phyloP scores from a whole-genome alignment of 2,797 vertebrate genomes.

The Pangasius krempfi region DNA sequence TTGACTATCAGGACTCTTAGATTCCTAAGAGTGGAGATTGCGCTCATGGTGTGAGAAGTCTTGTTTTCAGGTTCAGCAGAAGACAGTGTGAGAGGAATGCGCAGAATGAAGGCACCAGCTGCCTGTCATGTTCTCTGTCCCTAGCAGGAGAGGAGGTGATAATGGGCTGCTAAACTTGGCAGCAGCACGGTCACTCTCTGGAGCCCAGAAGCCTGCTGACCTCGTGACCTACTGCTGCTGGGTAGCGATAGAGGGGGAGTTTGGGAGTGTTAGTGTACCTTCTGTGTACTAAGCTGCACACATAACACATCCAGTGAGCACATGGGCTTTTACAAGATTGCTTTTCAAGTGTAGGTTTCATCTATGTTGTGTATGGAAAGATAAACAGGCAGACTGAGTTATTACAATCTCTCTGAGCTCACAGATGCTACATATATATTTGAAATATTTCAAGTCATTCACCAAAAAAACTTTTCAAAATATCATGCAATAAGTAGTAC shows the following conservation, averaged over 20 bases:
- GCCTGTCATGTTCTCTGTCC: constrained; percentile 61
- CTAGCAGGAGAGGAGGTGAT: constrained; percentile 70
- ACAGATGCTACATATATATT: background rate
- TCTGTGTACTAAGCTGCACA: constrained; percentile 13
- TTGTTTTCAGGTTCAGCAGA: constrained; percentile 31
- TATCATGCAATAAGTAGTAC: background rate
- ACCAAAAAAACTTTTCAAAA: background rate
- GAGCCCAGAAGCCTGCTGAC: constrained; percentile 63
- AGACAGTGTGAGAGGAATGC: constrained; percentile 40
- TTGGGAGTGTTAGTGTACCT: constrained; percentile 40
- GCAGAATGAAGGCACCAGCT: constrained; percentile 45
- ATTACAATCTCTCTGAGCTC: background rate
- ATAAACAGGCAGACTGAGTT: background rate
- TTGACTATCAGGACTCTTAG: constrained; percentile 8
- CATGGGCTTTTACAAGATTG: constrained; percentile 16
- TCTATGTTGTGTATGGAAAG: background rate
- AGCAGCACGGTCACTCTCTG: constrained; percentile 57
- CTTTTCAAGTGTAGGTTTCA: constrained; percentile 29
- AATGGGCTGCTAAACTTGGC: constrained; percentile 77
- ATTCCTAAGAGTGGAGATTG: constrained; percentile 13
- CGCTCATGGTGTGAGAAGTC: constrained; percentile 27
- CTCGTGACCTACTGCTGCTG: constrained; percentile 69
- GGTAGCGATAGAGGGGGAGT: constrained; percentile 60
- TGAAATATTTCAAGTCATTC: background rate
- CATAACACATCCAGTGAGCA: constrained; percentile 32